phyloP scores from a whole-genome alignment of 2,888 invertebrate genomes.

The Lucinisca nassula region DNA sequence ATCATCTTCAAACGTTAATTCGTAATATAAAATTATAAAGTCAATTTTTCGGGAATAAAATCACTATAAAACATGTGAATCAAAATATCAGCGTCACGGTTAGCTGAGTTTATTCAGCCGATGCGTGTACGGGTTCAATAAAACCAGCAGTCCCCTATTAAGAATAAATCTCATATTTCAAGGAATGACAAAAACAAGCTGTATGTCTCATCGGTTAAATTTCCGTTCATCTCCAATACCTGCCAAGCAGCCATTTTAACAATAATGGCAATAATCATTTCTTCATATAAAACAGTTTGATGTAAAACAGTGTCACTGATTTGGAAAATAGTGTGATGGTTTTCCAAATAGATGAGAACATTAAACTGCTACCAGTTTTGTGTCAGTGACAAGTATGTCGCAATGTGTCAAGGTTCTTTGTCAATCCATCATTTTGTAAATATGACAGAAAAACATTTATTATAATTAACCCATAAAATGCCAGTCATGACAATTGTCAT shows the following conservation, averaged over 20 bases:
- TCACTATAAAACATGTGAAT: not conserved
- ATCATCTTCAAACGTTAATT: not conserved
- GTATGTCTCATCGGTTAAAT: slow-evolving; percentile 29
- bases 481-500: too few relatives aligned
- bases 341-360: not conserved
- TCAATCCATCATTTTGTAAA: not conserved
- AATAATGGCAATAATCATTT: slow-evolving; percentile 31
- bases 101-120: not conserved
- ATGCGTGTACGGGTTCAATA: not conserved
- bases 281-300: slow-evolving; percentile 33
- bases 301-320: slow-evolving; percentile 34
- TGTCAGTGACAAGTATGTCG: not conserved
- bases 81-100: not conserved
- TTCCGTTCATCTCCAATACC: slow-evolving; percentile 20
- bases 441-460: too few relatives aligned
- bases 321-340: slow-evolving; percentile 32
- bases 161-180: slow-evolving; percentile 15
- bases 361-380: not conserved
- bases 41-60: slow-evolving; percentile 1
- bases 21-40: slow-evolving; percentile 1
- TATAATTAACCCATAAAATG: too few relatives aligned
- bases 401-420: not conserved
- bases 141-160: not conserved
- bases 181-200: slow-evolving; percentile 35
- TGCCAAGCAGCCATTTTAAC: slow-evolving; percentile 47